Evolutionary conservation across 2,888 invertebrate genomes (phyloP), one percentile per base, ranked within the genome.

Genomic region (Lamellibrachia columna): DNA sequence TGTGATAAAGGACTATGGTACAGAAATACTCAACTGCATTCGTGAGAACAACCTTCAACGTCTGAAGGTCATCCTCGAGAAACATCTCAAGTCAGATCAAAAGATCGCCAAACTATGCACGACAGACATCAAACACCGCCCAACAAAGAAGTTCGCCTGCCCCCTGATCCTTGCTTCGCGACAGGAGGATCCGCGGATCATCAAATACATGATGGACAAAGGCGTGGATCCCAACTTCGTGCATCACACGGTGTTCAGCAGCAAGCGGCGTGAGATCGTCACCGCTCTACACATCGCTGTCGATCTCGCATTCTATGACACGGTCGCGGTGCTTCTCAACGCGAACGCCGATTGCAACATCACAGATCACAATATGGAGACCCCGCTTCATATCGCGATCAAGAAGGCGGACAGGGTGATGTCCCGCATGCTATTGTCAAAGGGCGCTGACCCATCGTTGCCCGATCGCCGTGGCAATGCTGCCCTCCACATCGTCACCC

Each of bases 131-230:
- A 95, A 94, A 90, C 95, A 95, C 92, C 93, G 93, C 55, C 94
- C 95, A 7, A 93, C 94, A 40, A 95, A 95, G 93, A 94, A 94
- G 92, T 94, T 94, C 91, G 94, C 94, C 40, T 95, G 95, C 91
- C 95, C 95, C 53, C 93, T 95, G 91, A 95, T 95, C 90, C 92
- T 95, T 40, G 94, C 94, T 7, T 93, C 95, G 11, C 93, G 95
- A 3, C 94, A 94, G 60, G 94, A 94, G 53, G 94, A 94, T 90
- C 93, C 94, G 1, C 58, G 93, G 2, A 94, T 94, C 92, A 91
- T 95, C 90, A 92, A 93, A n/a, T 94, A 94, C 93, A 94, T 95
- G 94, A 92, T 95, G 93, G 93, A 93, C 53, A 91, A 93, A 75
- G 95, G 95, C 0, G 93, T 92, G 3, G 94, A 94, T 92, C 94